These are phyloP conservation scores for Tuberolachnus salignus DNA, from an alignment of 2,888 invertebrate species.

Conservation along the genomic window DNA sequence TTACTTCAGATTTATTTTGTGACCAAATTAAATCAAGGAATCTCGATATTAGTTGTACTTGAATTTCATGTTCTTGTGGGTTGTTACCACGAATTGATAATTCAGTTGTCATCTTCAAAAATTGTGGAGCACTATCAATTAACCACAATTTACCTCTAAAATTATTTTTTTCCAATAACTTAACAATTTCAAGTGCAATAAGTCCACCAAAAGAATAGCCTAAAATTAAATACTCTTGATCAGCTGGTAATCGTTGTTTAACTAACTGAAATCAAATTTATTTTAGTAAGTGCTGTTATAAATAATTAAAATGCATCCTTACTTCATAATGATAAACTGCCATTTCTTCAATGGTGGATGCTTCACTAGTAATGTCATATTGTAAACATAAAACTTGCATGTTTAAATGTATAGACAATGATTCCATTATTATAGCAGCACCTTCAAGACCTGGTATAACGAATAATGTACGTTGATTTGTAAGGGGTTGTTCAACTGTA, in stretches of 20 bases:
- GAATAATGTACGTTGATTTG: slow-evolving; percentile 64
- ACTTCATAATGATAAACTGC: slow-evolving; percentile 62
- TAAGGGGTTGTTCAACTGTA: slow-evolving; percentile 62
- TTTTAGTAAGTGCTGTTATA: no score
- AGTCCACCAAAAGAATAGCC: slow-evolving; percentile 90
- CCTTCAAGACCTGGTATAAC: slow-evolving; percentile 74
- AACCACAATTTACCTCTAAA: slow-evolving; percentile 71
- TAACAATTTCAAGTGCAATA: slow-evolving; percentile 77
- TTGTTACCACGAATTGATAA: slow-evolving; percentile 56
- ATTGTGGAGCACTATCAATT: slow-evolving; percentile 82
- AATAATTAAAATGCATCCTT: slow-evolving; percentile 33
- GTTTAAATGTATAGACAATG: slow-evolving; percentile 66
- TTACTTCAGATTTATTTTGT: slow-evolving; percentile 58
- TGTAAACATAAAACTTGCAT: slow-evolving; percentile 67
- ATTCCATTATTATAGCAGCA: slow-evolving; percentile 66
- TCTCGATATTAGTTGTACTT: slow-evolving; percentile 68
- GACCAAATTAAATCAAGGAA: slow-evolving; percentile 61
- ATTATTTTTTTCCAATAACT: slow-evolving; percentile 73
- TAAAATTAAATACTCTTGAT: slow-evolving; percentile 74
- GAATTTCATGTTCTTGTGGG: slow-evolving; percentile 65
- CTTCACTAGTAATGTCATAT: slow-evolving; percentile 64
- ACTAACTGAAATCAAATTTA: slow-evolving; percentile 66
- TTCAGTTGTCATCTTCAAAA: slow-evolving; percentile 66
- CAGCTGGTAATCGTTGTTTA: slow-evolving; percentile 67
- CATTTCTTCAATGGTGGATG: slow-evolving; percentile 65